Percentiles rank a stretch among this genome's conserved stretches.
These are phyloP conservation scores for Paedocypris micromegethes DNA, from an alignment of 2,797 vertebrate species.

Conservation along the genomic window DNA sequence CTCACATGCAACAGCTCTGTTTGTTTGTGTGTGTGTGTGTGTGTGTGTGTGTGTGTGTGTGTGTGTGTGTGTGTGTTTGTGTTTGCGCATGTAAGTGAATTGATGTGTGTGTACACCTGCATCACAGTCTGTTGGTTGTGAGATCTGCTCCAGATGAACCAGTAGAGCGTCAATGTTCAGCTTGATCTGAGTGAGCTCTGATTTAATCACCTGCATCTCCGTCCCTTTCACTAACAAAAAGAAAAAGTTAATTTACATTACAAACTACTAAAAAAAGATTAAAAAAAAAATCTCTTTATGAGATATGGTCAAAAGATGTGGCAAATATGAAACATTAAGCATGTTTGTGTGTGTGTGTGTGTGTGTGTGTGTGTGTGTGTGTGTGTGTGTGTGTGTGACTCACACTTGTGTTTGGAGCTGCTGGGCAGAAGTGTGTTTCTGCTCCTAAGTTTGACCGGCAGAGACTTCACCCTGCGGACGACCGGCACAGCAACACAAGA, in stretches of 20 bases:
- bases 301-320: too few relatives aligned
- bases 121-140: conserved; percentile 75
- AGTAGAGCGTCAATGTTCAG: conserved; percentile 88
- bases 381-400: conserved; percentile 53
- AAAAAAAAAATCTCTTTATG: too few relatives aligned
- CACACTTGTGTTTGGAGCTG: conserved; percentile 80
- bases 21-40: not conserved
- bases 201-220: conserved; percentile 87
- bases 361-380: too few relatives aligned
- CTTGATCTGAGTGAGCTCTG: conserved; percentile 89
- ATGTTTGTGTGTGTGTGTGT: too few relatives aligned
- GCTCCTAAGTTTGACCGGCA: conserved; percentile 81
- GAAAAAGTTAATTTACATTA: not conserved
- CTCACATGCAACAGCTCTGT: not conserved
- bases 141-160: conserved; percentile 88
- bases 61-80: too few relatives aligned
- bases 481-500: conserved; percentile 79
- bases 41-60: too few relatives aligned
- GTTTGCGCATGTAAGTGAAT: too few relatives aligned
- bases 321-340: too few relatives aligned
- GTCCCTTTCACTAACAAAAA: conserved; percentile 72
- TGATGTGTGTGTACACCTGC: conserved; percentile 66
- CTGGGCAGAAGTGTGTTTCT: conserved; percentile 71
- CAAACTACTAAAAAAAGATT: too few relatives aligned
- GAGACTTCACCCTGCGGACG: conserved; percentile 79